A percentile compares a stretch with the other conserved stretches of the same genome.
These are phyloP conservation scores for Biston betularia DNA, from an alignment of 2,888 invertebrate species.

Conservation along the genomic window DNA sequence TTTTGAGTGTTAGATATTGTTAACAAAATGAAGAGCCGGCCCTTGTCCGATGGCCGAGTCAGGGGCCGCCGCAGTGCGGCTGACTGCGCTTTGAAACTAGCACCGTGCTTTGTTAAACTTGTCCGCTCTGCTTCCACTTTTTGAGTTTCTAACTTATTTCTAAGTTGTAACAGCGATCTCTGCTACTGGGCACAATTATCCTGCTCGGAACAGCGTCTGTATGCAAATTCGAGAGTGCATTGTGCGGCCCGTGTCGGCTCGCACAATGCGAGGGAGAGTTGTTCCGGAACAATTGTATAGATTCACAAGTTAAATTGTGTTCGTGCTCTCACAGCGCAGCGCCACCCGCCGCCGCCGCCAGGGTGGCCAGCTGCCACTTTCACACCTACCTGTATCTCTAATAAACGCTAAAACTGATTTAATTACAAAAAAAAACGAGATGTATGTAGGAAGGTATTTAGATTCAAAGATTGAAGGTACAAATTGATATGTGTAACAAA, in stretches of 20 bases:
- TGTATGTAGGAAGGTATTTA: too few species aligned
- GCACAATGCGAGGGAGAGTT: conserved; percentile 56
- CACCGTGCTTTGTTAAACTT: too few species aligned
- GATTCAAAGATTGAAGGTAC: not conserved
- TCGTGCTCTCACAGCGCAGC: conserved; percentile 45
- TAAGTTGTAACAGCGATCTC: not conserved
- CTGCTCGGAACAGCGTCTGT: conserved; percentile 53
- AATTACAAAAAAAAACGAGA: too few species aligned
- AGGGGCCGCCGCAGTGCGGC: too few species aligned
- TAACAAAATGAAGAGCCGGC: too few species aligned
- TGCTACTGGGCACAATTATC: conserved; percentile 16
- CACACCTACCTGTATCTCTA: not conserved
- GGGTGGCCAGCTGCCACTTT: conserved; percentile 25
- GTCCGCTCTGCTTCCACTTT: too few species aligned
- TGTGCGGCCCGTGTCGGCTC: conserved; percentile 59
- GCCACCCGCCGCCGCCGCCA: conserved; percentile 23
- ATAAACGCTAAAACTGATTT: too few species aligned
- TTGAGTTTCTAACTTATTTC: too few species aligned
- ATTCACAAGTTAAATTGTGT: conserved; percentile 66
- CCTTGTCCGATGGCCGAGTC: too few species aligned
- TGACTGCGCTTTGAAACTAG: too few species aligned
- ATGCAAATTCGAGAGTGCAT: conserved; percentile 71
- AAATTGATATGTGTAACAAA: not conserved
- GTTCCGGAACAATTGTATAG: conserved; percentile 66
- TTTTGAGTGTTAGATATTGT: too few species aligned